Conservation (phyloP, 2,113 vertebrate genomes). For the Dasyprocta punctata region DNA sequence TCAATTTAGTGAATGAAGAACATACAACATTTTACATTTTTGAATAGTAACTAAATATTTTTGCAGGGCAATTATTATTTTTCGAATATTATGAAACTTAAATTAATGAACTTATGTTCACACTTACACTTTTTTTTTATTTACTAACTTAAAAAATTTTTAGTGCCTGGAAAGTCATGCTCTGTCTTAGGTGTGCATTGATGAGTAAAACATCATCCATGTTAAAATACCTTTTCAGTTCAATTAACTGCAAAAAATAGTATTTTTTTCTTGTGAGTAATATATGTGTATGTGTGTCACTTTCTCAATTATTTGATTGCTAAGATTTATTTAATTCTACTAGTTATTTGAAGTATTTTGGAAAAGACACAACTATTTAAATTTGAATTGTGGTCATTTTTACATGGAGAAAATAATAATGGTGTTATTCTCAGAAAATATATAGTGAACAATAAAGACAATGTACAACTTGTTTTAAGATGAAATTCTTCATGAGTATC, state of each 20-base stretch:
- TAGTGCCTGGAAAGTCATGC: background rate
- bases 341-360: background rate
- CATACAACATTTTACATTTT: background rate
- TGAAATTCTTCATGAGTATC: background rate
- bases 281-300: background rate
- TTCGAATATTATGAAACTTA: slow-evolving; percentile 20
- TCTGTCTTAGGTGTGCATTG: background rate
- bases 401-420: background rate
- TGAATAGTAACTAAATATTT: slow-evolving; percentile 8
- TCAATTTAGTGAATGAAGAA: background rate
- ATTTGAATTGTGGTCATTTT: background rate
- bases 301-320: background rate
- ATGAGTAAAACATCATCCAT: background rate
- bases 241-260: background rate
- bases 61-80: background rate
- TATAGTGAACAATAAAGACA: background rate
- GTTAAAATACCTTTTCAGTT: background rate
- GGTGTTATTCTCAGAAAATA: background rate
- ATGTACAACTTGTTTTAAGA: background rate
- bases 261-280: slow-evolving; percentile 11
- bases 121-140: background rate
- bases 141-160: slow-evolving; percentile 40
- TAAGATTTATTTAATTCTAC: background rate
- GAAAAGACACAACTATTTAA: background rate
- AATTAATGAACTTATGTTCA: background rate